Conservation (phyloP, 1,140 invertebrate species). For the Sinonovacula constricta region DNA sequence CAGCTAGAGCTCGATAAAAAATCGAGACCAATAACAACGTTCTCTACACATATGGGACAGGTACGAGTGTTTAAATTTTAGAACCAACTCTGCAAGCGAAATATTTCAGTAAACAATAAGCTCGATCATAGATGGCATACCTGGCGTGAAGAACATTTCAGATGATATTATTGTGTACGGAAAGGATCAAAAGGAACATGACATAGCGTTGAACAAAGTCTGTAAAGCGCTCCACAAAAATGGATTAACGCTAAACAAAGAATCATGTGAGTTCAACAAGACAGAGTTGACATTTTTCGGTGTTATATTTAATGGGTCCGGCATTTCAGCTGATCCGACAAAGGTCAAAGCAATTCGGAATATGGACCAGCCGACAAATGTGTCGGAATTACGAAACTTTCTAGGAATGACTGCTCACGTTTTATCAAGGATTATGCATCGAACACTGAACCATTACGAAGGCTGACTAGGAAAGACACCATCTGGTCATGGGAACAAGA, state of each 20-base stretch:
- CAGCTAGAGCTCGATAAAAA: background rate
- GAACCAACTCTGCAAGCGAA: slow-evolving; percentile 17
- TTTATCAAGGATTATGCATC: slow-evolving; percentile 44
- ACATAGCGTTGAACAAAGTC: slow-evolving; percentile 50
- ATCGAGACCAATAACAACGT: background rate
- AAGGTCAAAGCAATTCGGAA: slow-evolving; percentile 74
- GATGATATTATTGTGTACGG: slow-evolving; percentile 57
- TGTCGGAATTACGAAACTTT: slow-evolving; percentile 1
- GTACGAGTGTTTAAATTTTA: slow-evolving; percentile 34
- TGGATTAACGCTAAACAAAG: slow-evolving; percentile 51
- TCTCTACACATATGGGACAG: slow-evolving; percentile 21
- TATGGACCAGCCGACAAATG: slow-evolving; percentile 30
- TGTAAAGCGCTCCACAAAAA: slow-evolving; percentile 50
- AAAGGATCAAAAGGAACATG: slow-evolving; percentile 55
- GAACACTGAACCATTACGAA: slow-evolving; percentile 56
- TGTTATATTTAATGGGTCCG: slow-evolving; percentile 46
- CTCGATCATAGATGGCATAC: slow-evolving; percentile 23
- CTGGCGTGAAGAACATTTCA: slow-evolving; percentile 46
- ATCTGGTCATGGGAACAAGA: slow-evolving; percentile 24
- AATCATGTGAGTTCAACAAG: slow-evolving; percentile 54
- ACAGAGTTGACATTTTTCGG: slow-evolving; percentile 55
- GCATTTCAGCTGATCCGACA: slow-evolving; percentile 49
- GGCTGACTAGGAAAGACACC: slow-evolving; percentile 43
- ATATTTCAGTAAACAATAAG: slow-evolving; percentile 38
- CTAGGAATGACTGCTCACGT: background rate